These are phyloP conservation scores for Eolophus roseicapilla DNA, from an alignment of 2,113 vertebrate species.

Conservation along the genomic window DNA sequence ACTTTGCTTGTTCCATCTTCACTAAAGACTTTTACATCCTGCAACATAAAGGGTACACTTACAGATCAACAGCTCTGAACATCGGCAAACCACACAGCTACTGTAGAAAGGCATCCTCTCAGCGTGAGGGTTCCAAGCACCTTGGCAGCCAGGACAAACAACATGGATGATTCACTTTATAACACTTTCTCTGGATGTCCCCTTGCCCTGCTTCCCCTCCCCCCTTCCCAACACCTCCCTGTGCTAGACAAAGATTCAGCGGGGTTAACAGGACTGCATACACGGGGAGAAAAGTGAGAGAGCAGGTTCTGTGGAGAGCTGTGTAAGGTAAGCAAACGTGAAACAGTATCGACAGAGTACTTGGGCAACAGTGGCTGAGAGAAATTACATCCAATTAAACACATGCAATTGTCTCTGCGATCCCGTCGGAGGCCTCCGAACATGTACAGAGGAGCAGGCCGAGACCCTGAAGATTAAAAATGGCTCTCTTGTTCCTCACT, in stretches of 20 bases:
- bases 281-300: neutral
- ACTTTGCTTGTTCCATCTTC: conserved; percentile 96
- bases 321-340: neutral
- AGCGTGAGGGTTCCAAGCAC: neutral
- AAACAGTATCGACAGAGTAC: neutral
- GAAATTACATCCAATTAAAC: neutral
- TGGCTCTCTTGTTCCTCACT: neutral
- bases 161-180: conserved; percentile 21
- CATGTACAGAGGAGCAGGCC: neutral
- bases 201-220: neutral
- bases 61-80: conserved; percentile 36
- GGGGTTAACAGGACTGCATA: neutral
- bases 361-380: neutral
- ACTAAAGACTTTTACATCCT: conserved; percentile 97
- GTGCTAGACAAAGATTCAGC: conserved; percentile 4
- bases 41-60: conserved; percentile 67
- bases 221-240: conserved; percentile 19
- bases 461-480: neutral
- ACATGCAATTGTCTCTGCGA: neutral
- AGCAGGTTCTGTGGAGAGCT: neutral
- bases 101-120: neutral
- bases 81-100: conserved; percentile 15
- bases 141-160: conserved; percentile 28
- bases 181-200: neutral
- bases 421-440: neutral